These are phyloP conservation scores for Acleris laterana DNA, from an alignment of 2,888 invertebrate genomes.

Conservation along the genomic window DNA sequence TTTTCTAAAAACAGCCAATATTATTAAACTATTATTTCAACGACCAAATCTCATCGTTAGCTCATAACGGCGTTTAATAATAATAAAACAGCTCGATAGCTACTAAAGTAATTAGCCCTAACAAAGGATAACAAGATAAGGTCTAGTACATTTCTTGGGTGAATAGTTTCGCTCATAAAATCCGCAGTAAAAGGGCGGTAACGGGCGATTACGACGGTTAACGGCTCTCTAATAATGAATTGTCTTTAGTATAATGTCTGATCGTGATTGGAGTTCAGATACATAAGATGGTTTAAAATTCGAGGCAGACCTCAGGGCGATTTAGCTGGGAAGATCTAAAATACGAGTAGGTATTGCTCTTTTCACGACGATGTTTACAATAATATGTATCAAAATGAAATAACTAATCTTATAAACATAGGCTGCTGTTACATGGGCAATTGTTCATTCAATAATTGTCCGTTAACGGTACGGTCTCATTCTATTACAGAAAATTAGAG, in stretches of 20 bases:
- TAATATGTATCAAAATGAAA: too few species aligned
- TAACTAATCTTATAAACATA: too few species aligned
- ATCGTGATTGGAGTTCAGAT: conserved; percentile 64
- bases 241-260: conserved; percentile 80
- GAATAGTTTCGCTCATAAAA: conserved; percentile 84
- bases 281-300: conserved; percentile 15
- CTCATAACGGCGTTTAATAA: not conserved
- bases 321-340: too few species aligned
- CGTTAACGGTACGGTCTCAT: too few species aligned
- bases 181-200: conserved; percentile 84
- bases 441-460: too few species aligned
- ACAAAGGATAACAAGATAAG: conserved; percentile 71
- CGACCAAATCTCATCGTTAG: not conserved
- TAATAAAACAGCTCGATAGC: conserved; percentile 32
- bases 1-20: too few species aligned
- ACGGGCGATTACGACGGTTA: conserved; percentile 79
- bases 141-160: conserved; percentile 74
- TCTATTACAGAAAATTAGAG: too few species aligned
- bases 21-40: too few species aligned
- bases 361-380: too few species aligned
- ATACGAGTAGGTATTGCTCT: too few species aligned
- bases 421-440: too few species aligned
- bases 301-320: not conserved
- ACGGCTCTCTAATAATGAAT: conserved; percentile 83
- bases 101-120: conserved; percentile 62